These are phyloP conservation scores for Bubo bubo DNA, from an alignment of 2,113 vertebrate genomes.

Conservation along the genomic window DNA sequence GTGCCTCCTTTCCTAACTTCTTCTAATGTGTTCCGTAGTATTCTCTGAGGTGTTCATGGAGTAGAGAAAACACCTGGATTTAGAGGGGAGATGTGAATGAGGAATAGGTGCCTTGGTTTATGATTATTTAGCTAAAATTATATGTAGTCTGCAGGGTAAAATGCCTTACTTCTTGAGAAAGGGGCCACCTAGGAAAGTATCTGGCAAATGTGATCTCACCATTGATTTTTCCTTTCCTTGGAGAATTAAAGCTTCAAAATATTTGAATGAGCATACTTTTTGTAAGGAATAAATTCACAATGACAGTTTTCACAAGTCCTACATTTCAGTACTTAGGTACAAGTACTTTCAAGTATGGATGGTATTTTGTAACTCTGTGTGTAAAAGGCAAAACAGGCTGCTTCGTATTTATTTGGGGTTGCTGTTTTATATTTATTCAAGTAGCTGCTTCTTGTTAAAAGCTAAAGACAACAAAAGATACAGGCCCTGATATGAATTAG, in stretches of 20 bases:
- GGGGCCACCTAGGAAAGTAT: not conserved
- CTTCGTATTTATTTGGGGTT: not conserved
- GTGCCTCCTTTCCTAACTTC: not conserved
- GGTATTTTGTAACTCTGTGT: not conserved
- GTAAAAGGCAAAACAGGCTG: not conserved
- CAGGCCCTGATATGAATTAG: not conserved
- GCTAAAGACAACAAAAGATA: not conserved
- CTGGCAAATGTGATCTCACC: not conserved
- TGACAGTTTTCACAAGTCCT: not conserved
- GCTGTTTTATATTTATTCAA: not conserved
- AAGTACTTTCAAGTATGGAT: not conserved
- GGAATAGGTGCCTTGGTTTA: not conserved
- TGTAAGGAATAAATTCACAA: not conserved
- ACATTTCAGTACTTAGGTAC: not conserved
- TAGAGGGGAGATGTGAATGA: not conserved
- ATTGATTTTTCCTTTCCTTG: not conserved
- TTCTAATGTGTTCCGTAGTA: not conserved
- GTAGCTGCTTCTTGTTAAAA: not conserved
- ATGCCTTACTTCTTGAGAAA: not conserved
- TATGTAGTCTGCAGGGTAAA: fast-evolving
- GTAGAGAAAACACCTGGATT: not conserved
- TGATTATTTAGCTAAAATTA: not conserved
- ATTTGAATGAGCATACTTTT: not conserved
- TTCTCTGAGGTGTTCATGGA: not conserved
- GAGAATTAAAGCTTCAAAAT: not conserved